Evolutionary conservation across 2,888 invertebrate genomes (phyloP), one percentile per base, ranked within the genome.

Genomic region (Arctia plantaginis): DNA sequence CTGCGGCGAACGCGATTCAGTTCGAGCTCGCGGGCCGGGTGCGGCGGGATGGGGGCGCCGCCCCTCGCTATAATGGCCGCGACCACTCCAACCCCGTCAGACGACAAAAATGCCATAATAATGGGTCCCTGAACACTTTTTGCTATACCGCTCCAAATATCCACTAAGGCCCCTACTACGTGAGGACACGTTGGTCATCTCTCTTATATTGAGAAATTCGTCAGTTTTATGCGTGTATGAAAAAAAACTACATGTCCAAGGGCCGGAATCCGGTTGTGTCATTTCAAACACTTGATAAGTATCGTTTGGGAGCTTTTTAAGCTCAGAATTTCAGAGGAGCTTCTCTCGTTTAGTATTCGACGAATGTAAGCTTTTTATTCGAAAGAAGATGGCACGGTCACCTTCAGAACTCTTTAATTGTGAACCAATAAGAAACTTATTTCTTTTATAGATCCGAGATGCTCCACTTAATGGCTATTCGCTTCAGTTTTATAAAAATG

Each of bases 91-190:
- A 91, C 92, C 93, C 94, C 92, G 94, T 94, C 95, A 96, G 95
- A 95, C 95, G 96, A 96, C 96, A 96, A 96, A 96, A 96, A 96
- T 96, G 96, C 96, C 94, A 96, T 96, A 94, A 95, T 95, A 95
- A 95, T 95, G 95, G 23, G 93, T 89, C 91, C 93, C 93, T 90
- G 93, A 95, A 95, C 94, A 93, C 94, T 95, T 95, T 95, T 95
- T 95, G 92, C 95, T 93, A 93, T 93, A 94, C 89, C 95, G 94
- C 92, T 94, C 95, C 94, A 94, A 95, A 95, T 95, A 95, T 92
- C 90, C 90, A 90, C 87, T 90, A 89, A 88, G n/a, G 90, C 86
- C 93, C 91, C 90, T 89, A 88, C 89, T 93, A 95, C 95, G 95
- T 95, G 95, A 95, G 90, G 90, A 92, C 93, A 88, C 92, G 94